These are phyloP conservation scores for Parotocinclus haroldoi DNA, from an alignment of 2,797 vertebrate species.

Conservation along the genomic window DNA sequence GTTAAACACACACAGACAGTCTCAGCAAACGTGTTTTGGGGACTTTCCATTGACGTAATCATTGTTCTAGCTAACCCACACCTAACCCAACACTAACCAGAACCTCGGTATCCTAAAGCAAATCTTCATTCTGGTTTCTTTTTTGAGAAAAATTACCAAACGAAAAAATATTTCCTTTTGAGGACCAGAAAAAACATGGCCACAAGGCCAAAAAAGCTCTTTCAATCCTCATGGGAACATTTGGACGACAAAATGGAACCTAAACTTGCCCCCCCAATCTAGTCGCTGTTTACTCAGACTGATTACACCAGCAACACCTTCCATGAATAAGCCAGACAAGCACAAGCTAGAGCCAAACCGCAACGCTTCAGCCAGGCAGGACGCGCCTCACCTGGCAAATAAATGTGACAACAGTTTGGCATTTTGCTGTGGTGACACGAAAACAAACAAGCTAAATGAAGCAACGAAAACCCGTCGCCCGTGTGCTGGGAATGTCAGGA, in stretches of 20 bases:
- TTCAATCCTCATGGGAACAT: too few species aligned
- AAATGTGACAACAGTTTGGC: slow-evolving; percentile 19
- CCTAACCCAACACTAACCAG: too few species aligned
- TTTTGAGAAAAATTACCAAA: too few species aligned
- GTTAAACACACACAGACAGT: slow-evolving; percentile 34
- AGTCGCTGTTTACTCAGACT: slow-evolving; percentile 41
- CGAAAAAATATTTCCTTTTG: too few species aligned
- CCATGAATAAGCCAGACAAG: slow-evolving; percentile 29
- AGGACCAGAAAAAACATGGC: too few species aligned
- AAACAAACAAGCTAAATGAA: slow-evolving; percentile 30
- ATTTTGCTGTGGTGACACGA: slow-evolving; percentile 12
- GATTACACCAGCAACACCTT: slow-evolving; percentile 37
- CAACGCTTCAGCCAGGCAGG: slow-evolving; percentile 22
- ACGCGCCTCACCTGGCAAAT: slow-evolving; percentile 15
- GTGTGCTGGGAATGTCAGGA: slow-evolving; percentile 12
- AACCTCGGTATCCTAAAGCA: too few species aligned
- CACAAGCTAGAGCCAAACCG: slow-evolving; percentile 21
- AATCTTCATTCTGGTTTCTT: too few species aligned
- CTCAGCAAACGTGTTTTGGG: slow-evolving; percentile 19
- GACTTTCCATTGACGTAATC: too few species aligned
- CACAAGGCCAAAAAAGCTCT: too few species aligned
- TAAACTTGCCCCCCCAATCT: slow-evolving; percentile 1
- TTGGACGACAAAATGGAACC: too few species aligned
- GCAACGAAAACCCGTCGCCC: slow-evolving; percentile 1
- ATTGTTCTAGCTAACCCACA: too few species aligned